A percentile compares a stretch with the other conserved stretches of the same genome.
Evolutionary conservation across 2,888 invertebrate genomes (phyloP).

Genomic region (Chromoteleia sp.): DNA sequence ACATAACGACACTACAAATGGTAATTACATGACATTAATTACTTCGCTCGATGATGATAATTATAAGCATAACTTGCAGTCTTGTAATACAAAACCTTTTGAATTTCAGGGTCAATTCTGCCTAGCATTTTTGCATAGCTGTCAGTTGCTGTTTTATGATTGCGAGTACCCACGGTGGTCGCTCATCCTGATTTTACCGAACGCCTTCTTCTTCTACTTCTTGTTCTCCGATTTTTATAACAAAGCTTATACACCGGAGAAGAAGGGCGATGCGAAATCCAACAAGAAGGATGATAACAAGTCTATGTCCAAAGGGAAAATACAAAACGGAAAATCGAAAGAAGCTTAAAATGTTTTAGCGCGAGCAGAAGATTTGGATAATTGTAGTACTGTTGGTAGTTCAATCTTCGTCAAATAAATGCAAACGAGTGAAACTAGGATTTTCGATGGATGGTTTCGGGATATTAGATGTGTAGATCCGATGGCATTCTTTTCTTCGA

Average conservation of each 20-base stretch:
- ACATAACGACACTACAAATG: constrained; percentile 96
- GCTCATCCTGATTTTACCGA: constrained; percentile 93
- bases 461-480: no score
- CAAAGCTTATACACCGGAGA: constrained; percentile 87
- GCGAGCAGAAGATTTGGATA: constrained; percentile 52
- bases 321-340: constrained; percentile 65
- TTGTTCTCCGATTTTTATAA: constrained; percentile 97
- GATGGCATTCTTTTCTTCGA: not conserved
- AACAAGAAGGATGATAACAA: constrained; percentile 58
- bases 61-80: not conserved
- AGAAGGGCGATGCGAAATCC: constrained; percentile 25
- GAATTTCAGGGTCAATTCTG: constrained; percentile 93
- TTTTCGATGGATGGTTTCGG: not conserved
- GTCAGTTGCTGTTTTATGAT: constrained; percentile 93
- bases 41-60: not conserved
- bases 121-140: constrained; percentile 93
- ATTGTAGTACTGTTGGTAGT: constrained; percentile 38
- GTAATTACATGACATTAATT: constrained; percentile 84
- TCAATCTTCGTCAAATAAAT: constrained; percentile 56
- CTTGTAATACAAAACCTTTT: constrained; percentile 2
- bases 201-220: constrained; percentile 96
- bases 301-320: constrained; percentile 26
- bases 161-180: constrained; percentile 95
- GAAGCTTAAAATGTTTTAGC: constrained; percentile 40
- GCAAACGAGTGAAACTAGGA: not conserved